These are phyloP conservation scores for Antitype chi DNA, from an alignment of 2,888 invertebrate genomes.

Conservation along the genomic window DNA sequence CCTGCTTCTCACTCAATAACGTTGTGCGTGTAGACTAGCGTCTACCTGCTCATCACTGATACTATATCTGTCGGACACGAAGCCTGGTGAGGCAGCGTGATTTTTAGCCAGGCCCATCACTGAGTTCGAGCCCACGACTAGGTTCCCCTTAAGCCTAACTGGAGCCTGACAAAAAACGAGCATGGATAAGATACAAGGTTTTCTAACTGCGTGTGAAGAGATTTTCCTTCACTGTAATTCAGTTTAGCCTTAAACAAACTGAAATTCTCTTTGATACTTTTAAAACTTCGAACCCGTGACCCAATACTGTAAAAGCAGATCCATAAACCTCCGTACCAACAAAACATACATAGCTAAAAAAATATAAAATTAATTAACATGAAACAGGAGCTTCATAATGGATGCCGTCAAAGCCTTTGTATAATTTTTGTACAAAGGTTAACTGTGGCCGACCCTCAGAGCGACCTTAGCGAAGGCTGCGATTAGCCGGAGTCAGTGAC, in stretches of 20 bases:
- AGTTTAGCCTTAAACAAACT: not conserved
- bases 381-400: slow-evolving; percentile 18
- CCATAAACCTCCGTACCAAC: not conserved
- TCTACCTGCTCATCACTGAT: too few species aligned
- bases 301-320: not conserved
- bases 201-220: too few species aligned
- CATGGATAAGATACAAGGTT: not conserved
- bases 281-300: not conserved
- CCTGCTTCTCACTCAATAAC: too few species aligned
- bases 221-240: not conserved
- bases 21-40: too few species aligned
- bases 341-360: not conserved
- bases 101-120: too few species aligned
- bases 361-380: slow-evolving; percentile 5
- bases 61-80: too few species aligned
- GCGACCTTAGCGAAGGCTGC: slow-evolving; percentile 53
- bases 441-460: slow-evolving; percentile 25
- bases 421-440: slow-evolving; percentile 34
- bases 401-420: slow-evolving; percentile 6
- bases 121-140: too few species aligned
- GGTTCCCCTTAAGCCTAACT: too few species aligned
- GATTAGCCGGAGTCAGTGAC: slow-evolving; percentile 46
- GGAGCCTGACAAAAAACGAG: too few species aligned
- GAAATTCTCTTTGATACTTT: not conserved
- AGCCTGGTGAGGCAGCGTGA: too few species aligned